phyloP scores from a whole-genome alignment of 2,888 invertebrate genomes.

The Galerucella nymphaeae region DNA sequence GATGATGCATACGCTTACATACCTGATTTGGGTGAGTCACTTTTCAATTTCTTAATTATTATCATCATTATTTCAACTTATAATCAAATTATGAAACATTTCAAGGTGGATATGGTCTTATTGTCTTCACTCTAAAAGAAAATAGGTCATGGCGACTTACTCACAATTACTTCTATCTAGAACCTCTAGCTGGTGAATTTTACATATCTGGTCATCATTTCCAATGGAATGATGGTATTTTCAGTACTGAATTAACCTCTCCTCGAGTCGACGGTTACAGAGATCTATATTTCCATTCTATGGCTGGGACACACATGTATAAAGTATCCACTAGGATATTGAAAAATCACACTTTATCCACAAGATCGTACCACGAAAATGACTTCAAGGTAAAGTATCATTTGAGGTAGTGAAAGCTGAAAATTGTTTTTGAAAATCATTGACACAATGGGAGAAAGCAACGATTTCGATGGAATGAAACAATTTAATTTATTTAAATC shows the following conservation, averaged over 20 bases:
- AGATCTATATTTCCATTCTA: constrained; percentile 80
- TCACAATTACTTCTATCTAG: constrained; percentile 81
- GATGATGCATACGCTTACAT: constrained; percentile 77
- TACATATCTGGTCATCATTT: constrained; percentile 76
- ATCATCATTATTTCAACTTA: too few relatives aligned
- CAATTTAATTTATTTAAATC: too few relatives aligned
- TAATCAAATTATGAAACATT: constrained; percentile 3
- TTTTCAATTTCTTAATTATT: background rate
- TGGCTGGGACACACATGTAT: constrained; percentile 80
- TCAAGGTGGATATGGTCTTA: constrained; percentile 69
- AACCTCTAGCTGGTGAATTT: constrained; percentile 76
- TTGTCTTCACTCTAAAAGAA: constrained; percentile 63
- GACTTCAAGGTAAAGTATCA: constrained; percentile 66
- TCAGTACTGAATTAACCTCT: constrained; percentile 75
- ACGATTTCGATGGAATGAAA: too few relatives aligned
- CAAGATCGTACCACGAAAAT: constrained; percentile 67
- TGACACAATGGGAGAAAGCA: too few relatives aligned
- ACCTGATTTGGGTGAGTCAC: constrained; percentile 67
- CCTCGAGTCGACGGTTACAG: constrained; percentile 68
- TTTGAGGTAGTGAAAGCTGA: background rate
- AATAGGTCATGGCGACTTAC: constrained; percentile 72
- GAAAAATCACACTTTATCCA: constrained; percentile 68
- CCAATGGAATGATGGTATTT: constrained; percentile 85
- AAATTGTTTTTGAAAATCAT: too few relatives aligned
- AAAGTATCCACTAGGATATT: constrained; percentile 74